Conservation (phyloP, 2,113 vertebrate species). For the rat (Rattus norvegicus) region GRCr8 NC_086031.1:73414501-73415000, state of each 20-base stretch:
- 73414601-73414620: neutral
- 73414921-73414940: neutral
- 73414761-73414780: neutral
- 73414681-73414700: neutral
- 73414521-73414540: constrained; percentile 81
- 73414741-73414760: neutral
- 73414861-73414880: neutral
- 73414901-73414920: neutral
- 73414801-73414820: neutral
- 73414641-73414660: neutral
- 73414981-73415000: neutral
- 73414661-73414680: neutral
- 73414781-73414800: neutral
- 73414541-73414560: constrained; percentile 63
- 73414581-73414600: constrained; percentile 41
- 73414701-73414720: neutral
- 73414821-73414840: neutral
- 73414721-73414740: neutral
- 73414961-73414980: neutral
- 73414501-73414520: constrained; percentile 74
- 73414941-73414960: neutral
- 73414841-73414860: neutral
- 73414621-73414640: neutral
- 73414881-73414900: neutral
- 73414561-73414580: constrained; percentile 72